phyloP scores from a whole-genome alignment of 2,113 vertebrate genomes.

The Hystrix brachyura region DNA sequence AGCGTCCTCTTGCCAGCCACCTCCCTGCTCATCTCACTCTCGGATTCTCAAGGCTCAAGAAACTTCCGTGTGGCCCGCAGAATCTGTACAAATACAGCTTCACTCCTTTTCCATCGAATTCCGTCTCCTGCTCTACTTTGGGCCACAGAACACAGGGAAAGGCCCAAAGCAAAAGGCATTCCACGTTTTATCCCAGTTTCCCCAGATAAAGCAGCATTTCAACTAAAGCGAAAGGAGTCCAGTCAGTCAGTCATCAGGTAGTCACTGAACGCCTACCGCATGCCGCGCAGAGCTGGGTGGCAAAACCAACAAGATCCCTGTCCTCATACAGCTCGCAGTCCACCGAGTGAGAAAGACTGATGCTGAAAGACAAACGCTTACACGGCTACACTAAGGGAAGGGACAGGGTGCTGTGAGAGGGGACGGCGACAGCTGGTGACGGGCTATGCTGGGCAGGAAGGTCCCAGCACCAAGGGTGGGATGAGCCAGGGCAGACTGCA shows the following conservation, averaged over 20 bases:
- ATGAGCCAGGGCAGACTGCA: not conserved
- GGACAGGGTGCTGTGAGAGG: not conserved
- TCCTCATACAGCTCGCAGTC: not conserved
- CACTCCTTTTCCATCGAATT: not conserved
- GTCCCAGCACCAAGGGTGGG: rapidly evolving
- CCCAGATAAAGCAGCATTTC: not conserved
- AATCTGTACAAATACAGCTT: too few relatives aligned
- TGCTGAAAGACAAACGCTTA: not conserved
- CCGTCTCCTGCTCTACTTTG: not conserved
- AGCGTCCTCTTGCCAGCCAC: not conserved
- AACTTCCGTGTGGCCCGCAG: not conserved
- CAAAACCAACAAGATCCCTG: not conserved
- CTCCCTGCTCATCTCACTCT: not conserved
- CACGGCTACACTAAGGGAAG: not conserved
- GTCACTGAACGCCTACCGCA: not conserved
- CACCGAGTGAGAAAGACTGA: not conserved
- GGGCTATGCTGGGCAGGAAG: not conserved
- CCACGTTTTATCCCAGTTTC: not conserved
- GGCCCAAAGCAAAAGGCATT: not conserved
- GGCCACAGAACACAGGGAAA: not conserved
- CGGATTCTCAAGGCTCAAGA: not conserved
- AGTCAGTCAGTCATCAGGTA: not conserved
- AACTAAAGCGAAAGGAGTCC: not conserved
- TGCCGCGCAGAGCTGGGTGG: not conserved
- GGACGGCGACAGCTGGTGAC: not conserved